Evolutionary conservation across 2,888 invertebrate genomes (phyloP), one percentile per base, ranked within the genome.

Genomic region (Amblyjoppa proteus): DNA sequence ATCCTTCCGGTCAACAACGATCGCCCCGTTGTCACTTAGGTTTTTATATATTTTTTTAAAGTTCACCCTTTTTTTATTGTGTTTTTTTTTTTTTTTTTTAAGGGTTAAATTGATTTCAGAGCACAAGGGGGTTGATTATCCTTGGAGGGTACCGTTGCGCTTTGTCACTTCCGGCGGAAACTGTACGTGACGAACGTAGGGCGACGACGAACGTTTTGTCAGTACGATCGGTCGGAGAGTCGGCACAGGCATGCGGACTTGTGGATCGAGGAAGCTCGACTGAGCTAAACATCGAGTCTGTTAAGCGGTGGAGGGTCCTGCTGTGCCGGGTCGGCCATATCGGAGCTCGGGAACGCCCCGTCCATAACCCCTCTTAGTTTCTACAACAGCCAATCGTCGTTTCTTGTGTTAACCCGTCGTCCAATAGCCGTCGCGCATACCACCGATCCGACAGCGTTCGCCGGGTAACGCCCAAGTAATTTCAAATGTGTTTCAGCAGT

Each of bases 401-500:
- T 31, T 56, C 61, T 64, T 41, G 82, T 25, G 16, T 53, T 45
- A 68, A 77, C 75, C 9, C 38, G 74, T 25, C 81, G 20, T 11
- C 92, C 90, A 91, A 92, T 92, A 90, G 81, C 74, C 51, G 6
- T 9, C 77, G n/a, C 86, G 87, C 89, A 89, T 90, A 88, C 88
- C 86, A 85, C 80, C 80, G 64, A 87, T 90, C 80, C 74, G 64
- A 81, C 89, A 85, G 88, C 89, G 87, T 81, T 80, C 89, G 85
- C 89, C 77, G 87, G 90, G 89, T 77, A 88, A 92, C 94, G 93
- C 94, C 94, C 93, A 92, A 91, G 92, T 93, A 93, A 94, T 94
- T 93, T 92, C 90, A 92, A 93, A 93, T 93, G 93, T 93, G 93
- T 91, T 93, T 91, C 93, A 91, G 90, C 92, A 90, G 93, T 94